Evolutionary conservation across 2,113 vertebrate genomes (phyloP), one percentile per base, ranked within the genome.

Genomic region (Philantomba maxwellii): DNA sequence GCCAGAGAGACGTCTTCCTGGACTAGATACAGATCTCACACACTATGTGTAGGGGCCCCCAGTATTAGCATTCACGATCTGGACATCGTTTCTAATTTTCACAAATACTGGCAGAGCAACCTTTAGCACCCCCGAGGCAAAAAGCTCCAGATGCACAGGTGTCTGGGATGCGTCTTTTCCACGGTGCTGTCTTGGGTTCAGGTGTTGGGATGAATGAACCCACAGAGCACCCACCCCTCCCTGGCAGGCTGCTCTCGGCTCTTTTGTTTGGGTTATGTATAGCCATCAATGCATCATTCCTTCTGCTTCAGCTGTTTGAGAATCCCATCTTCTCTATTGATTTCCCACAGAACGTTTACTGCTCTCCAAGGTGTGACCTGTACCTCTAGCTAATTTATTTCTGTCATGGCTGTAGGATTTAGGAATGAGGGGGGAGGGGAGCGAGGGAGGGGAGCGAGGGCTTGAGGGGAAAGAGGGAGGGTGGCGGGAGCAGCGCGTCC

Each of bases 291-390:
- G 97, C 43, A 93, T 94, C 98, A 97, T 98, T 98, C 98, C 98
- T 98, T 97, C 93, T 98, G 98, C 98, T 98, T 97, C 97, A 96
- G 98, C 98, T 98, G 97, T 21, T 87, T 81, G 97, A 98, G 98
- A 95, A 98, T 98, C 98, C 98, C 97, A 97, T 97, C 97, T 98
- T 96, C 98, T 97, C 98, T 98, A 98, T 97, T 98, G 98, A 98
- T 98, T 98, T 98, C 98, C 97, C 97, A 95, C 98, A 97, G 98
- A 98, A 97, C 73, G 94, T 93, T 98, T 93, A 92, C 98, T 98
- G 98, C 98, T 98, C 98, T 98, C 98, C 97, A 98, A 98, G 98
- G 98, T 98, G 98, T 99, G 99, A 98, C 98, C 98, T 98, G 98
- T 98, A 98, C 98, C 98, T 98, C 98, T 2, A 93, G 98, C 98